phyloP scores from a whole-genome alignment of 2,888 invertebrate genomes.

The Stenoptilia bipunctidactyla region DNA sequence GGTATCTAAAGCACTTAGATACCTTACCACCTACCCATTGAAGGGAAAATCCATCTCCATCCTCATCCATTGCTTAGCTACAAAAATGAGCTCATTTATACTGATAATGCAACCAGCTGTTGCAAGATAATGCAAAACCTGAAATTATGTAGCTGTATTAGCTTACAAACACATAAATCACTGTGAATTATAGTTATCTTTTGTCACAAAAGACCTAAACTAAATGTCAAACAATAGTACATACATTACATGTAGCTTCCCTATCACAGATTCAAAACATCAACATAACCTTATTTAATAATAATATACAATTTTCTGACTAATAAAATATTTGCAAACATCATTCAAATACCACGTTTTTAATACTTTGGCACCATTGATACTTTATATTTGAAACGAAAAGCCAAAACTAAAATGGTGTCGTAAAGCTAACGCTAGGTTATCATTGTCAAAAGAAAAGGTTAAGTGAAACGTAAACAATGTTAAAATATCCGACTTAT shows the following conservation, averaged over 20 bases:
- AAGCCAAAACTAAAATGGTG: slow-evolving; percentile 62
- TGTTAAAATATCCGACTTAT: slow-evolving; percentile 12
- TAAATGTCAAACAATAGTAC: neutral
- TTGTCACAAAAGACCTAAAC: no score
- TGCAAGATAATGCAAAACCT: no score
- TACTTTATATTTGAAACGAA: no score
- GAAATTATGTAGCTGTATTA: no score
- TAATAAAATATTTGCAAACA: no score
- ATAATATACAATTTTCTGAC: slow-evolving; percentile 3
- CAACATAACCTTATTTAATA: slow-evolving; percentile 63
- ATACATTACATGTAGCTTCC: neutral
- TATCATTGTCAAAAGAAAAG: slow-evolving; percentile 58
- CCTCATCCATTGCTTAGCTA: slow-evolving; percentile 37
- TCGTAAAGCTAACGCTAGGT: slow-evolving; percentile 44
- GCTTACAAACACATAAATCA: no score
- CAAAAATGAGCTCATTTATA: no score
- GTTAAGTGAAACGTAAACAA: slow-evolving; percentile 33
- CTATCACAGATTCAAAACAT: slow-evolving; percentile 44
- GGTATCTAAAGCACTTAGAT: no score
- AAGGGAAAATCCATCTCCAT: slow-evolving; percentile 46
- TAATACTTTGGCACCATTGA: no score
- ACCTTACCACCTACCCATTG: slow-evolving; percentile 50
- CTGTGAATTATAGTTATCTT: no score
- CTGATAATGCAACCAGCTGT: no score
- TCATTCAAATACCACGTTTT: no score